Base-by-base conservation (phyloP, 2,797 vertebrate species). In the Corythornis leucogaster region DNA sequence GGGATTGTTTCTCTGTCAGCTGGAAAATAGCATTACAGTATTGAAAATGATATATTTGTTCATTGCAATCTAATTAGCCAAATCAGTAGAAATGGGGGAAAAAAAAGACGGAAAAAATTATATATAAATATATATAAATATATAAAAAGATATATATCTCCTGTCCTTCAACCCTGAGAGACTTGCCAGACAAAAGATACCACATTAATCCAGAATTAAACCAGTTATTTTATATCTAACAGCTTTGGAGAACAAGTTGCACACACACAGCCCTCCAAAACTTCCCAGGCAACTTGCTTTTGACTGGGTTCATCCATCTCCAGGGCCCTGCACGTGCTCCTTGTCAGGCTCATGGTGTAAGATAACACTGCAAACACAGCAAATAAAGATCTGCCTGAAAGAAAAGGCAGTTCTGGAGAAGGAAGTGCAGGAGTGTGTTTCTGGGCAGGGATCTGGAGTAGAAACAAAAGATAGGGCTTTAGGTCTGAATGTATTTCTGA, bases 281-380 rank as follows among this genome's bases (percentile, higher is more conserved):
- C 1, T 33, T 74, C 80, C n/a, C 55, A 30, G 59, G 18, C 55
- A 63, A 13, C 63, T 55, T 77, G 7, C 0, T 70, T 80, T 80
- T 73, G 57, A 35, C 24, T 14, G 42, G 18, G 4, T 62, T 66
- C 8, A 6, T 91, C 19, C 1, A 22, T 19, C 21, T 82, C 4
- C 3, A 40, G 30, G 3, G 26, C 81, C 8, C 13, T 57, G 5
- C 12, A 11, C 3, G 0, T 33, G 18, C 2, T 74, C 3, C 18
- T 42, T 66, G 31, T 46, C 15, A 33, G 25, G 17, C 26, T 76
- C 20, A 6, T 66, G 18, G 15, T 33, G 18, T n/a, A 51, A 88
- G 35, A 43, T 54, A 42, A 57, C 33, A 10, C 13, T 58, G 9
- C 33, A 69, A 80, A 45, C 10, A 68, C 11, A 76, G 42, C 15